Conservation (phyloP, 1,140 invertebrate genomes). For the Saccostrea glomerata region DNA sequence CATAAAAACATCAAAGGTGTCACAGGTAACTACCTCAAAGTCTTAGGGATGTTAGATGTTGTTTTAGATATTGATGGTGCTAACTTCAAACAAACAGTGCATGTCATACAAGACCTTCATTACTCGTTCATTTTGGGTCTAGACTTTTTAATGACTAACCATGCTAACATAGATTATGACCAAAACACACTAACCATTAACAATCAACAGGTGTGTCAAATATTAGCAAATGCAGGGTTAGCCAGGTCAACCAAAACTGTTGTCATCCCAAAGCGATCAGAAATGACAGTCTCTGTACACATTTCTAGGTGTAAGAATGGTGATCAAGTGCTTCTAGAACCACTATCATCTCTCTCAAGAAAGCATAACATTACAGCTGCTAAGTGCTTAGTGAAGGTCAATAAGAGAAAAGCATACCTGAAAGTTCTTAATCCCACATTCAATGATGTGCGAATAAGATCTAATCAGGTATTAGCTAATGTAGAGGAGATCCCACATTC, state of each 20-base stretch:
- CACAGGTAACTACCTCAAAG: conserved; percentile 24
- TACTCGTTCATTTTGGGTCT: conserved; percentile 48
- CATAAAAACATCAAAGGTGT: conserved; percentile 10
- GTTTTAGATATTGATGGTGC: not conserved
- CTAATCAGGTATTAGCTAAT: conserved; percentile 14
- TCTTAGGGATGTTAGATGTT: conserved; percentile 45
- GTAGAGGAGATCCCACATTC: conserved; percentile 44
- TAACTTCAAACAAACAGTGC: conserved; percentile 3
- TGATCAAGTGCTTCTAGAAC: conserved; percentile 29
- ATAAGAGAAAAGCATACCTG: conserved; percentile 38
- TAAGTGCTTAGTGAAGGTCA: conserved; percentile 49
- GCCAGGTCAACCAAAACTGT: conserved; percentile 36
- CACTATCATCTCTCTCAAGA: conserved; percentile 10
- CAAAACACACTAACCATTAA: conserved; percentile 7
- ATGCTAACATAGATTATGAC: not conserved
- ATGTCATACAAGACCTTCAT: conserved; percentile 42
- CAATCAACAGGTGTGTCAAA: not conserved
- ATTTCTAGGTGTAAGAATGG: conserved; percentile 38
- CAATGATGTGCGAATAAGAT: conserved; percentile 36
- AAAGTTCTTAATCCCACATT: conserved; percentile 47
- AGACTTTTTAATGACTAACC: conserved; percentile 13
- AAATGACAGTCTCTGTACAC: conserved; percentile 12
- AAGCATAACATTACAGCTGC: conserved; percentile 36
- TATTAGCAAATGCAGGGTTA: conserved; percentile 11
- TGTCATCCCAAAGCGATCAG: conserved; percentile 36